phyloP scores from a whole-genome alignment of 2,113 vertebrate species.

The Eublepharis macularius region DNA sequence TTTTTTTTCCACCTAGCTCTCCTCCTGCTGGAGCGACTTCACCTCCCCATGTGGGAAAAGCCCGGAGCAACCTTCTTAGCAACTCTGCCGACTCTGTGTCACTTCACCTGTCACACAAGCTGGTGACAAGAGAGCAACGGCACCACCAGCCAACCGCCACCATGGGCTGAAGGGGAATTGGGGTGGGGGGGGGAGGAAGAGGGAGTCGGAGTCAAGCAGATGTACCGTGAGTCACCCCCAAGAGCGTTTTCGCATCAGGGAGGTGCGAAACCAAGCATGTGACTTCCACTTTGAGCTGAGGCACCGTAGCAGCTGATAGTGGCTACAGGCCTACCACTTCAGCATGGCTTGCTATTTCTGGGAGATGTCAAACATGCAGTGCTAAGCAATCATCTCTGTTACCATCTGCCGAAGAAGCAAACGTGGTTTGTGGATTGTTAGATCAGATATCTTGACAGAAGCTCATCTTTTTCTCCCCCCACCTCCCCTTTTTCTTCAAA shows the following conservation, averaged over 20 bases:
- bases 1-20: constrained; percentile 7
- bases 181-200: not conserved
- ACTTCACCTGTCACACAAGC: constrained; percentile 69
- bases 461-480: not conserved
- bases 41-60: constrained; percentile 55
- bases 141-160: constrained; percentile 34
- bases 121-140: constrained; percentile 53
- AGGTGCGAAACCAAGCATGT: constrained; percentile 47
- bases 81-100: constrained; percentile 36
- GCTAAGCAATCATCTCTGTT: constrained; percentile 54
- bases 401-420: constrained; percentile 67
- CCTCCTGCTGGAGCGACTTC: constrained; percentile 34
- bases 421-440: constrained; percentile 34
- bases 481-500: rapidly evolving
- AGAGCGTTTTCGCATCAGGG: constrained; percentile 30
- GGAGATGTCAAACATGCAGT: constrained; percentile 66
- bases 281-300: constrained; percentile 11
- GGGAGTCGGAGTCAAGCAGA: constrained; percentile 29
- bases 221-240: constrained; percentile 33
- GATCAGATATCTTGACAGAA: constrained; percentile 18
- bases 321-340: constrained; percentile 49
- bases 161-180: not conserved
- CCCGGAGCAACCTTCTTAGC: constrained; percentile 56
- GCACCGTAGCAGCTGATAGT: constrained; percentile 53
- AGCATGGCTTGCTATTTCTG: constrained; percentile 38